Conservation (phyloP, 2,888 invertebrate species). For the Sipha maydis region DNA sequence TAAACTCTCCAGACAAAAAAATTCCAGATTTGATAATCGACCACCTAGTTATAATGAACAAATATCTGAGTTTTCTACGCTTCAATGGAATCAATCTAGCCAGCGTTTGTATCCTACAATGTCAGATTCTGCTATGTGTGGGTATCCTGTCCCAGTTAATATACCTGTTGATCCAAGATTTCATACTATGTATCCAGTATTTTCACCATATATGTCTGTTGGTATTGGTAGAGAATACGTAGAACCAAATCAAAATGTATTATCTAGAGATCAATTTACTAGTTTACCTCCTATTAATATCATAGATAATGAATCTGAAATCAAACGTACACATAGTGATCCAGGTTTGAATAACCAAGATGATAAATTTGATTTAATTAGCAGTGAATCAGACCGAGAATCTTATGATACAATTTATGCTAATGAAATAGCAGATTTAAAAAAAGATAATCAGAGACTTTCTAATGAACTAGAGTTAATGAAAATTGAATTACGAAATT, state of each 20-base stretch:
- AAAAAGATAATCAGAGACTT: conserved; percentile 61
- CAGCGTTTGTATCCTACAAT: conserved; percentile 62
- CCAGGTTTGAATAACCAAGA: conserved; percentile 63
- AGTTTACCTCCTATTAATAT: conserved; percentile 63
- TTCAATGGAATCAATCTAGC: conserved; percentile 61
- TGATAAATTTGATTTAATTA: conserved; percentile 62
- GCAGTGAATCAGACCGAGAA: conserved; percentile 55
- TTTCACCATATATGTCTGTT: conserved; percentile 38
- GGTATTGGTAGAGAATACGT: conserved; percentile 50
- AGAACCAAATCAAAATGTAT: conserved; percentile 36
- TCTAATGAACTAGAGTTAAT: conserved; percentile 58
- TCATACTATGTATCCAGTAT: conserved; percentile 62
- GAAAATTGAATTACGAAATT: conserved; percentile 59
- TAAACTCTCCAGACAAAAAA: conserved; percentile 19
- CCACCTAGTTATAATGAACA: conserved; percentile 52
- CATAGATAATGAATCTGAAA: conserved; percentile 51
- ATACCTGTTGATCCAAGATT: conserved; percentile 54
- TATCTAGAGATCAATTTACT: conserved; percentile 58
- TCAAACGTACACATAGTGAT: conserved; percentile 63
- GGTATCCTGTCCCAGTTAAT: conserved; percentile 61
- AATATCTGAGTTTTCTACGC: conserved; percentile 59
- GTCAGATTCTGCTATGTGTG: conserved; percentile 63
- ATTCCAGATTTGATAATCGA: conserved; percentile 33
- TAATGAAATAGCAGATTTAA: conserved; percentile 61
- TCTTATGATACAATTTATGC: conserved; percentile 51